Evolutionary conservation across 1,140 invertebrate genomes (phyloP).

Genomic region (Panonychus citri): DNA sequence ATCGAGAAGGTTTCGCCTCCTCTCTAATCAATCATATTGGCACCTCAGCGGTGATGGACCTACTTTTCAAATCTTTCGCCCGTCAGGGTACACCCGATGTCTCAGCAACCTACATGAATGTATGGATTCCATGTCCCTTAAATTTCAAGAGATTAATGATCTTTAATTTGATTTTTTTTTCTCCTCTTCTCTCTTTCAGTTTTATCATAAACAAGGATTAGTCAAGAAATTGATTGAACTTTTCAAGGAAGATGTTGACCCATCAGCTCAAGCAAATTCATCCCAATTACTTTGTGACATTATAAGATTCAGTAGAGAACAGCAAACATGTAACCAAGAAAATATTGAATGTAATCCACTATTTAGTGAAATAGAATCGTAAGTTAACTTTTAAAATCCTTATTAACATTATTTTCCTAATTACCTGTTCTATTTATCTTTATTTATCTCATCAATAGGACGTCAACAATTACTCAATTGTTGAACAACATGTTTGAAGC

Average conservation of each 20-base stretch:
- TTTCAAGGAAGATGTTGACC: constrained; percentile 11
- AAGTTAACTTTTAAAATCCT: constrained; percentile 23
- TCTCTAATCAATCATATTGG: constrained; percentile 64
- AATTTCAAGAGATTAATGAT: too few relatives aligned
- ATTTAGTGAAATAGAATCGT: constrained; percentile 43
- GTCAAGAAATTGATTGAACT: constrained; percentile 7
- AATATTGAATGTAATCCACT: constrained; percentile 36
- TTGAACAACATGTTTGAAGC: constrained; percentile 20
- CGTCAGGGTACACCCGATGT: constrained; percentile 21
- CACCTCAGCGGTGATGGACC: constrained; percentile 84
- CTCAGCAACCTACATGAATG: background rate
- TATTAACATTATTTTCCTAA: background rate
- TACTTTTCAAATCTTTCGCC: constrained; percentile 65
- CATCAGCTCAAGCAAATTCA: constrained; percentile 50
- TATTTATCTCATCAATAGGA: constrained; percentile 25
- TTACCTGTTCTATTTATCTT: constrained; percentile 5
- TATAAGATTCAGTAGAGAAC: constrained; percentile 39
- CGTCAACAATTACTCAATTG: constrained; percentile 37
- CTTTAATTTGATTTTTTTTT: background rate
- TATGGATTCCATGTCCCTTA: background rate
- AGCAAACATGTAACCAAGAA: constrained; percentile 30
- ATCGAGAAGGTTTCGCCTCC: constrained; percentile 56
- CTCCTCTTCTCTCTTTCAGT: background rate
- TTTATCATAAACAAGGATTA: constrained; percentile 1
- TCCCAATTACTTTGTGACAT: constrained; percentile 58